phyloP scores from a whole-genome alignment of 2,113 vertebrate genomes.

The Calypte anna region DNA sequence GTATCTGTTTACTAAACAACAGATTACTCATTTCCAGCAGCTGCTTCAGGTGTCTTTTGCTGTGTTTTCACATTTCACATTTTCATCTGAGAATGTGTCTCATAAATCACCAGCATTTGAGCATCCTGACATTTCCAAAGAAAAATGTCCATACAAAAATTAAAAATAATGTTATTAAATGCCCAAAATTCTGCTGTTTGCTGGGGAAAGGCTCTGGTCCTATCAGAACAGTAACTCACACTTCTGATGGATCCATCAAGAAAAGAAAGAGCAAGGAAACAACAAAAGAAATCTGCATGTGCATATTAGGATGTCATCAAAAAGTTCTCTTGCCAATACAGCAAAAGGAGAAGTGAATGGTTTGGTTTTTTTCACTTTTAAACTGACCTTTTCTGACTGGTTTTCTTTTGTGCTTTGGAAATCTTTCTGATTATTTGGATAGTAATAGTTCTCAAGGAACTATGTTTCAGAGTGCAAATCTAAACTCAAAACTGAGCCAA shows the following conservation, averaged over 20 bases:
- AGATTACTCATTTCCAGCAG: neutral
- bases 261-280: neutral
- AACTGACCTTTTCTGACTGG: neutral
- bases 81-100: neutral
- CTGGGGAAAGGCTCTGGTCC: neutral
- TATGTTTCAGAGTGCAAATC: neutral
- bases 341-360: neutral
- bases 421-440: neutral
- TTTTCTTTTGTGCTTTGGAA: neutral
- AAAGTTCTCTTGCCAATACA: neutral
- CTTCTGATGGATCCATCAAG: neutral
- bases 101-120: neutral
- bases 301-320: neutral
- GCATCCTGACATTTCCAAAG: neutral
- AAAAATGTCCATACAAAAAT: neutral
- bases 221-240: neutral
- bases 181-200: neutral
- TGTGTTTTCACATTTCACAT: neutral
- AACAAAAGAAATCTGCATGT: neutral
- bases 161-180: neutral
- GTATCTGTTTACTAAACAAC: neutral
- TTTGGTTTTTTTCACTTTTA: neutral
- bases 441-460: neutral
- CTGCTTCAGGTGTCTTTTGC: neutral
- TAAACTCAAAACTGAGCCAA: neutral